phyloP scores from a whole-genome alignment of 1,140 invertebrate genomes.

The Drosophila varians region DNA sequence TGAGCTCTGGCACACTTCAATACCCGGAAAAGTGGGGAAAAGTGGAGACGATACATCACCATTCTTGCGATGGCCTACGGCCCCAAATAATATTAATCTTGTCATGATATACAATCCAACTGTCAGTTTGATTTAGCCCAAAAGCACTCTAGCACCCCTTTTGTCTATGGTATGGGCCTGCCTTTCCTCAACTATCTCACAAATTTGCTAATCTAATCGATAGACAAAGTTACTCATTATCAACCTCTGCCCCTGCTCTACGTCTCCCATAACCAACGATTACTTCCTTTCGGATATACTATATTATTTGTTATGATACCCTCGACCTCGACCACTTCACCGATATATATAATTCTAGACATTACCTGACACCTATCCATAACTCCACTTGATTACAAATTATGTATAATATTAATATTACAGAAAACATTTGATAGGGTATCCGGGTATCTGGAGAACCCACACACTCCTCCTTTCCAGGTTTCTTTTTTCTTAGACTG shows the following conservation, averaged over 20 bases:
- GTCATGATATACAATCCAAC: slow-evolving; percentile 58
- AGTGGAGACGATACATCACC: slow-evolving; percentile 10
- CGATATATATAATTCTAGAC: no score
- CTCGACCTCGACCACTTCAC: no score
- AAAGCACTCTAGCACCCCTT: not conserved
- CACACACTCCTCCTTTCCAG: not conserved
- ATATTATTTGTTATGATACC: slow-evolving; percentile 10
- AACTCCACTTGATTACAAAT: not conserved
- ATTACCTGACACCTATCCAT: not conserved
- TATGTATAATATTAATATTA: not conserved
- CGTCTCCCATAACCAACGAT: not conserved
- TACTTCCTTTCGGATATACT: slow-evolving; percentile 36
- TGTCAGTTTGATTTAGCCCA: slow-evolving; percentile 41
- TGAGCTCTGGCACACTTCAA: slow-evolving; percentile 8
- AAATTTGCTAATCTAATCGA: slow-evolving; percentile 73
- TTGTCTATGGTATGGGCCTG: not conserved
- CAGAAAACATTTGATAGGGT: no score
- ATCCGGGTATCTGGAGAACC: not conserved
- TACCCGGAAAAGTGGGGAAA: slow-evolving; percentile 12
- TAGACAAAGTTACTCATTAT: slow-evolving; percentile 46
- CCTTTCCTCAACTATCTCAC: slow-evolving; percentile 9
- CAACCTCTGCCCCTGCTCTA: slow-evolving; percentile 20
- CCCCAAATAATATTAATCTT: slow-evolving; percentile 62
- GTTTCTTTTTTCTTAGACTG: slow-evolving; percentile 12
- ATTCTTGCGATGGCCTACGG: slow-evolving; percentile 28